phyloP scores from a whole-genome alignment of 1,140 invertebrate genomes.

The Oscheius sp. region DNA sequence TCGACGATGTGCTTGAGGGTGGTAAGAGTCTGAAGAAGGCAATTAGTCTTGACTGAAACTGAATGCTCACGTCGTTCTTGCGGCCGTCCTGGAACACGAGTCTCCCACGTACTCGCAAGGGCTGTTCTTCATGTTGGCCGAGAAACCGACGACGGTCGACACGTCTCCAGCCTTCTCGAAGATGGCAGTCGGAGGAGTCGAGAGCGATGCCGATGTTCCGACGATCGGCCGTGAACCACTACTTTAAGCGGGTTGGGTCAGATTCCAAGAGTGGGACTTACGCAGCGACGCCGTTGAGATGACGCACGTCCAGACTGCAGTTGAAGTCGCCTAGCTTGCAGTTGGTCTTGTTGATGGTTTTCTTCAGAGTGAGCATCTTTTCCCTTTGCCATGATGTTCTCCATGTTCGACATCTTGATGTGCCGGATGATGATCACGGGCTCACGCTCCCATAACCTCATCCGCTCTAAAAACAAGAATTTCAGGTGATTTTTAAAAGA shows the following conservation, averaged over 20 bases:
- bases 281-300: neutral
- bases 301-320: slow-evolving; percentile 19
- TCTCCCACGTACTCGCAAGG: slow-evolving; percentile 38
- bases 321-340: slow-evolving; percentile 38
- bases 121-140: slow-evolving; percentile 15
- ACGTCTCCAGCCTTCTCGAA: too few relatives aligned
- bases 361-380: slow-evolving; percentile 10
- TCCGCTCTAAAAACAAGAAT: slow-evolving; percentile 4
- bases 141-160: slow-evolving; percentile 30
- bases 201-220: slow-evolving; percentile 40
- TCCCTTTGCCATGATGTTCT: slow-evolving; percentile 1
- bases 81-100: slow-evolving; percentile 23
- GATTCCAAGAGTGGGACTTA: neutral
- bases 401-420: neutral
- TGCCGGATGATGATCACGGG: neutral
- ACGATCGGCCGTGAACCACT: neutral
- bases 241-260: neutral
- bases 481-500: too few relatives aligned
- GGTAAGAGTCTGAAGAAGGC: slow-evolving; percentile 10
- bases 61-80: neutral
- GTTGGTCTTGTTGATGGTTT: slow-evolving; percentile 28
- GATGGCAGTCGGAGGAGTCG: too few relatives aligned
- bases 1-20: slow-evolving; percentile 3
- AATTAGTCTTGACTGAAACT: neutral
- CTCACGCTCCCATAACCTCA: neutral